Evolutionary conservation across 2,113 vertebrate genomes (phyloP).

Genomic region (Falcunculus frontatus): DNA sequence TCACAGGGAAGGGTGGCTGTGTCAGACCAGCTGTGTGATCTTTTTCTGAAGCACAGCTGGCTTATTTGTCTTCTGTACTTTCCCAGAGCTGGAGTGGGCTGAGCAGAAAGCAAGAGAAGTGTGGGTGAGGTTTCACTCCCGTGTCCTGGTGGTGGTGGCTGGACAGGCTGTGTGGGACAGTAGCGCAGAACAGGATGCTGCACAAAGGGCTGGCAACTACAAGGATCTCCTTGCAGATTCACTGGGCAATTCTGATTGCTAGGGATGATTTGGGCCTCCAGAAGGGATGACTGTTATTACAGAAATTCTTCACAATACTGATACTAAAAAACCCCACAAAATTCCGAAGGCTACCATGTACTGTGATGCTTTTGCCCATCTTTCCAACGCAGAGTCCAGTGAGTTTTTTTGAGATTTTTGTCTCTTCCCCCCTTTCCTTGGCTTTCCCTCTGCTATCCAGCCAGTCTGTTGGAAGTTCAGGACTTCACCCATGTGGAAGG

Average conservation of each 20-base stretch:
- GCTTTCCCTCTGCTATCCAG: neutral
- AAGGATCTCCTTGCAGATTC: neutral
- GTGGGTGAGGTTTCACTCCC: neutral
- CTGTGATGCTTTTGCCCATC: neutral
- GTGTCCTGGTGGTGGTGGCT: neutral
- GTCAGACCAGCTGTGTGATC: neutral
- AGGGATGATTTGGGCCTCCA: neutral
- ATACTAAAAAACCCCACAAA: fast-evolving
- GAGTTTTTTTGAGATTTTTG: neutral
- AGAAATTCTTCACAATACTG: neutral
- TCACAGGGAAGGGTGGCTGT: neutral
- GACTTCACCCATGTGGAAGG: neutral
- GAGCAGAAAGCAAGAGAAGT: neutral
- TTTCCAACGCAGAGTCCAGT: neutral
- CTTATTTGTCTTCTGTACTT: neutral
- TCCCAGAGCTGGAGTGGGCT: neutral
- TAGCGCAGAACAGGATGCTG: neutral
- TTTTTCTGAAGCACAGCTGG: neutral
- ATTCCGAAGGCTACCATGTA: fast-evolving
- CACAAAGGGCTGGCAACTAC: neutral
- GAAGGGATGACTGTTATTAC: neutral
- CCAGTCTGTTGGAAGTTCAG: neutral
- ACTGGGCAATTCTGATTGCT: neutral
- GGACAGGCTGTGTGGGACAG: neutral
- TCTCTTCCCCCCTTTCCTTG: neutral